Evolutionary conservation across 2,888 invertebrate species (phyloP), one percentile per base, ranked within the genome.

Genomic region (Gryllus longicercus): DNA sequence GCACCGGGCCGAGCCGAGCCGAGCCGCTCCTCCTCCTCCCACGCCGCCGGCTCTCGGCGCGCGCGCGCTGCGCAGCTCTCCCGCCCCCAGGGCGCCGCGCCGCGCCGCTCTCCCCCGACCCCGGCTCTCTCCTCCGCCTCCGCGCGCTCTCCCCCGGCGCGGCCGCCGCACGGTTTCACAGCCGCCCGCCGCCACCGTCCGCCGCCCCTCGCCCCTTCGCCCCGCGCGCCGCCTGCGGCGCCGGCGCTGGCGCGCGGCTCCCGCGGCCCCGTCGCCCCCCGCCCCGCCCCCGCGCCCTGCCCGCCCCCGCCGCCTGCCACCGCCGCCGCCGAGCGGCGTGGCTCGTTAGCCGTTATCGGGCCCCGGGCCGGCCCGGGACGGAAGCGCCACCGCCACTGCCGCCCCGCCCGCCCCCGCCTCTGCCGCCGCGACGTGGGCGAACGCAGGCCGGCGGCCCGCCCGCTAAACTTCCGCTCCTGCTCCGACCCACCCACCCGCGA

Each of bases 21-120:
- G 86, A 86, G 86, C 86, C 86, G 79, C 63, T 84, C 84, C 85
- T 86, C 86, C 85, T 87, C 86, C 81, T 50, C 82, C 81, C 80
- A 83, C 83, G 77, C 82, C 82, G 84, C 85, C 84, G 86, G 85
- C 81, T 79, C 82, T 77, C 77, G 81, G 82, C 82, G 81, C 83
- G 84, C 83, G 83, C 83, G 82, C 82, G 82, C 80, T 81, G 80
- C 79, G 78, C 82, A 81, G 81, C 81, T 81, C 78, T 76, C 81
- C 76, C 82, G 82, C 83, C 82, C 82, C 81, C 82, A 80, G 78
- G 80, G 63, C n/a, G 78, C 50, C 83, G 83, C 83, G 82, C 80
- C 81, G 80, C 79, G 78, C 82, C 81, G 81, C 81, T 80, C 78
- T 76, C 80, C 75, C 82, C n/a, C 63, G 16, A 0, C 63, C 79